Conservation (phyloP, 2,113 vertebrate genomes). For the Thalassoma bifasciatum region DNA sequence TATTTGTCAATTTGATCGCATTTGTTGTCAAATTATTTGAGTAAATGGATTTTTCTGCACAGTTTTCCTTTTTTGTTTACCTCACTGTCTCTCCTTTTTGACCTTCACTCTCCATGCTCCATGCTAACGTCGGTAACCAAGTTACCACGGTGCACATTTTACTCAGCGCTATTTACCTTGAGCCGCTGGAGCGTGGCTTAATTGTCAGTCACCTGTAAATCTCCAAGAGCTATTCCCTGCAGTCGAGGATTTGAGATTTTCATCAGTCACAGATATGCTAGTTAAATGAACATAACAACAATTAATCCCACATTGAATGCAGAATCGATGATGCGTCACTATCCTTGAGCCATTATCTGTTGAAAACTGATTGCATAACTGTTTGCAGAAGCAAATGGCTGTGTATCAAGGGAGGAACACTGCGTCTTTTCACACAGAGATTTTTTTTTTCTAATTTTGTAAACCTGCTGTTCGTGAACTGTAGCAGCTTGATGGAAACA, state of each 20-base stretch:
- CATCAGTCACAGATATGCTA: slow-evolving; percentile 61
- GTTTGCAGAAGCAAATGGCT: slow-evolving; percentile 21
- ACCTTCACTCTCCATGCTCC: slow-evolving; percentile 8
- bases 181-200: slow-evolving; percentile 32
- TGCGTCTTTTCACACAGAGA: slow-evolving; percentile 26
- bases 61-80: slow-evolving; percentile 23
- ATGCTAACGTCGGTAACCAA: slow-evolving; percentile 17
- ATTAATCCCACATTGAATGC: slow-evolving; percentile 58
- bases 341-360: slow-evolving; percentile 52
- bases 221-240: slow-evolving; percentile 33
- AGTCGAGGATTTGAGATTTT: slow-evolving; percentile 26
- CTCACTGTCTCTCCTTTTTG: slow-evolving; percentile 4
- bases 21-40: slow-evolving; percentile 12
- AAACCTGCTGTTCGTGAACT: slow-evolving; percentile 35
- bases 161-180: slow-evolving; percentile 20
- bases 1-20: slow-evolving; percentile 20
- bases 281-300: slow-evolving; percentile 43
- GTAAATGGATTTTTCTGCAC: not conserved
- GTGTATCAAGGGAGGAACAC: slow-evolving; percentile 10
- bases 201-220: slow-evolving; percentile 58
- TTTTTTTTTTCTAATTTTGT: slow-evolving; percentile 24
- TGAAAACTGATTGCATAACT: slow-evolving; percentile 54
- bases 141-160: slow-evolving; percentile 3
- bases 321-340: slow-evolving; percentile 40
- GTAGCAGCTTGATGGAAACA: slow-evolving; percentile 22